Percentiles rank a stretch among this genome's conserved stretches.
phyloP scores from a whole-genome alignment of 2,888 invertebrate species.

The Machimus rusticus region DNA sequence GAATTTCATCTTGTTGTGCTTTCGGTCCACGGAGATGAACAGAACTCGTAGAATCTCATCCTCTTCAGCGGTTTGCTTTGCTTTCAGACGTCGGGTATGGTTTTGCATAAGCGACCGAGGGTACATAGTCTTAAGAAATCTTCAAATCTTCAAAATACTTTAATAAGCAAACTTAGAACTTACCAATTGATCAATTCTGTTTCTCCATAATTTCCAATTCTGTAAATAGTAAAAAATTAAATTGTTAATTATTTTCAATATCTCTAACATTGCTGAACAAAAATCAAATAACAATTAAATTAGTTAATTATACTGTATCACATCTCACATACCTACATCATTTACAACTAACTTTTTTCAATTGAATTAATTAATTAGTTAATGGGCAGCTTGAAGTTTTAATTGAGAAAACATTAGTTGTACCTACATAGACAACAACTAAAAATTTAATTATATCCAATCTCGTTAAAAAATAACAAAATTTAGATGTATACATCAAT shows the following conservation, averaged over 20 bases:
- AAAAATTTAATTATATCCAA: too few relatives aligned
- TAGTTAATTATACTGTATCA: too few relatives aligned
- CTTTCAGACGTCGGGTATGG: neutral
- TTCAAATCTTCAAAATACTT: neutral
- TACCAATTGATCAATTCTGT: neutral
- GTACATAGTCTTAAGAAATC: neutral
- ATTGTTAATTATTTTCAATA: neutral
- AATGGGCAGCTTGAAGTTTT: too few relatives aligned
- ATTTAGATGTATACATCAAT: too few relatives aligned
- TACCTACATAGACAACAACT: too few relatives aligned
- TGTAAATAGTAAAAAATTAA: neutral
- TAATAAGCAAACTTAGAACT: neutral
- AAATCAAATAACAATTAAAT: too few relatives aligned
- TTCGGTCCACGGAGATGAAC: neutral
- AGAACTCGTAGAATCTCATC: neutral
- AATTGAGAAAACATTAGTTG: too few relatives aligned
- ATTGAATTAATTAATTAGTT: too few relatives aligned
- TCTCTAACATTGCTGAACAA: neutral
- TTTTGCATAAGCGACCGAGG: neutral
- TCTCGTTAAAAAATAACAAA: too few relatives aligned
- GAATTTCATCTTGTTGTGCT: neutral
- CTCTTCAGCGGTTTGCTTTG: neutral
- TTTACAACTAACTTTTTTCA: too few relatives aligned
- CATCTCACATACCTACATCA: too few relatives aligned
- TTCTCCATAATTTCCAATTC: neutral